Evolutionary conservation across 1,140 invertebrate genomes (phyloP).

Genomic region (Diploscapter pachys): DNA sequence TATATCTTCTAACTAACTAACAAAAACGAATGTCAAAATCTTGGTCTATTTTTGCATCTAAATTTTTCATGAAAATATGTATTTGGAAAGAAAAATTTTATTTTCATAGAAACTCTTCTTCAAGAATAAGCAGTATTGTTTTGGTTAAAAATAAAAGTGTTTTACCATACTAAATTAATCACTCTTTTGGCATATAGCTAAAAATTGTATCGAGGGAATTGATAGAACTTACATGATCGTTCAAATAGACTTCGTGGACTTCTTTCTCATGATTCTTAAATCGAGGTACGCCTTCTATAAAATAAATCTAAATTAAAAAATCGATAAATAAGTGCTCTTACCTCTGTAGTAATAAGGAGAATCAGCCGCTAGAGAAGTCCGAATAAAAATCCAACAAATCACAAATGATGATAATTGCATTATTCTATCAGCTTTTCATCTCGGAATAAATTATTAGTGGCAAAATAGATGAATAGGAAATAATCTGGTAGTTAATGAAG

Average conservation of each 20-base stretch:
- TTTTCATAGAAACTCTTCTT: too few species aligned
- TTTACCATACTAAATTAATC: background rate
- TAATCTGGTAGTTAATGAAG: too few species aligned
- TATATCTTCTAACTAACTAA: too few species aligned
- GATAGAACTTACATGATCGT: constrained; percentile 4
- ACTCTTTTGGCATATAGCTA: background rate
- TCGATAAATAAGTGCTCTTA: background rate
- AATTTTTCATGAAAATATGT: too few species aligned
- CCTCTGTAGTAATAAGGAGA: background rate
- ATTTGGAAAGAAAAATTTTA: too few species aligned
- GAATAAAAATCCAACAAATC: background rate
- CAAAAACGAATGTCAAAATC: too few species aligned
- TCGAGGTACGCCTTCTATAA: constrained; percentile 11
- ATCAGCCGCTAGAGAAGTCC: background rate
- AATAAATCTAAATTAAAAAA: background rate
- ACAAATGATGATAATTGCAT: background rate
- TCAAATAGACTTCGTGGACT: constrained; percentile 6
- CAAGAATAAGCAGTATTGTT: too few species aligned
- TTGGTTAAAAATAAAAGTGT: constrained; percentile 10
- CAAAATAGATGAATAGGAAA: too few species aligned
- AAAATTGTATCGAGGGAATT: background rate
- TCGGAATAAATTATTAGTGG: too few species aligned
- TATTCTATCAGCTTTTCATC: background rate
- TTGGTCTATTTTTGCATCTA: too few species aligned
- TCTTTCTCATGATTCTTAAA: constrained; percentile 9